Evolutionary conservation across 37 sponge, comb jelly and placozoan species (phyloP), one percentile per base, ranked within the genome.

Genomic region (Ephydatia muelleri): DNA sequence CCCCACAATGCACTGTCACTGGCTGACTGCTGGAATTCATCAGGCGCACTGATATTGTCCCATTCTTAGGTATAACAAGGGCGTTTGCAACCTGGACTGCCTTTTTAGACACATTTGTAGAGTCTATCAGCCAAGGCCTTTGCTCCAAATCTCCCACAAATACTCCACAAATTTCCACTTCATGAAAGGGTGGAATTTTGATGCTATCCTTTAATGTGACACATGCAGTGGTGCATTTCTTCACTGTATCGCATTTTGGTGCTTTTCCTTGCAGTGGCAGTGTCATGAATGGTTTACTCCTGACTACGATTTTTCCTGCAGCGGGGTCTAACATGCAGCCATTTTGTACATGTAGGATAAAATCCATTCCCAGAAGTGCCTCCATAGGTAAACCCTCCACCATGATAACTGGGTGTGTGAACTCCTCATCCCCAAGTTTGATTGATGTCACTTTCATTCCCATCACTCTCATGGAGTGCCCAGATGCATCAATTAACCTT

Each of bases 301-400:
- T 57, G 57, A 57, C 57, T 1, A 43, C 16, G 19, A 5, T 57
- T 57, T 5, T 57, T 14, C 57, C 57, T 57, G 6, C 57, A 5
- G 57, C 57, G 9, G 57, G 57, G 19, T 57, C 57, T 14, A 57
- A 14, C 19, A 57, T 11, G 57, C 57, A 57, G 16, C 57, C 19
- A 57, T 57, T 57, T 57, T 57, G 57, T n/a, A n/a, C n/a, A n/a
- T n/a, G n/a, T 5, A 57, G 57, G 19, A 57, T 57, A 57, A 57
- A 57, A 57, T 57, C 57, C 57, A 57, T 57, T 21, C 57, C 57
- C 19, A 14, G 16, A 21, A 57, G 57, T 11, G 57, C 32, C 35
- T 30, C 76, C 36, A 75, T 38, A 25, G 32, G 74, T 34, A 37
- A 37, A 23, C 36, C 36, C 33, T 73, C 74, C 74, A 73, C 74